phyloP scores from a whole-genome alignment of 30 jellyfish, hydroid and myxozoan species.

The Catostylus mosaicus region DNA sequence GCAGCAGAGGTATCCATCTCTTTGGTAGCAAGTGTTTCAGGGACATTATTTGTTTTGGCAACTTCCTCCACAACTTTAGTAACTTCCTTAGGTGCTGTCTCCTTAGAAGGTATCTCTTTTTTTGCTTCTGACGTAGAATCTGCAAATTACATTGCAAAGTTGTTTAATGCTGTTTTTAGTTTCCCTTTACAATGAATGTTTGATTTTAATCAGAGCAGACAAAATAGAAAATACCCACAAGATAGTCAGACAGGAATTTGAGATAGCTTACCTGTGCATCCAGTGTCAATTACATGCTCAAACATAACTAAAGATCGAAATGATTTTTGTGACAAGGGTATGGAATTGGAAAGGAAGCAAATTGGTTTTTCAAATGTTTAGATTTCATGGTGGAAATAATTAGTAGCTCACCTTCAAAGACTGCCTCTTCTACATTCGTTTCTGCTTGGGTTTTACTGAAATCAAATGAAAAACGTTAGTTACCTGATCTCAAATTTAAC shows the following conservation, averaged over 20 bases:
- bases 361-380: no score
- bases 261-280: neutral
- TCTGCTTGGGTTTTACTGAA: neutral
- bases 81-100: neutral
- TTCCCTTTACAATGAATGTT: no score
- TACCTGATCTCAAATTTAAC: no score
- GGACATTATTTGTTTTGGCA: neutral
- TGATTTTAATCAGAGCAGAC: no score
- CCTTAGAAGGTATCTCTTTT: neutral
- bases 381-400: no score
- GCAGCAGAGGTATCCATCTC: neutral
- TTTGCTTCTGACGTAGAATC: slow-evolving; percentile 1
- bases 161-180: no score
- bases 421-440: neutral
- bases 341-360: no score
- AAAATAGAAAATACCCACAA: neutral
- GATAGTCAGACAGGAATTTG: neutral
- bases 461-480: neutral
- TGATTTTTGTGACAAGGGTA: no score
- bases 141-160: no score
- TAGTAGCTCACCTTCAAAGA: slow-evolving; percentile 22
- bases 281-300: neutral
- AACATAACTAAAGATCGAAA: neutral
- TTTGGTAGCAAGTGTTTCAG: neutral
- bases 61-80: slow-evolving; percentile 2